Base-by-base conservation (phyloP, 2,113 vertebrate genomes). In the Monarcha castaneiventris region DNA sequence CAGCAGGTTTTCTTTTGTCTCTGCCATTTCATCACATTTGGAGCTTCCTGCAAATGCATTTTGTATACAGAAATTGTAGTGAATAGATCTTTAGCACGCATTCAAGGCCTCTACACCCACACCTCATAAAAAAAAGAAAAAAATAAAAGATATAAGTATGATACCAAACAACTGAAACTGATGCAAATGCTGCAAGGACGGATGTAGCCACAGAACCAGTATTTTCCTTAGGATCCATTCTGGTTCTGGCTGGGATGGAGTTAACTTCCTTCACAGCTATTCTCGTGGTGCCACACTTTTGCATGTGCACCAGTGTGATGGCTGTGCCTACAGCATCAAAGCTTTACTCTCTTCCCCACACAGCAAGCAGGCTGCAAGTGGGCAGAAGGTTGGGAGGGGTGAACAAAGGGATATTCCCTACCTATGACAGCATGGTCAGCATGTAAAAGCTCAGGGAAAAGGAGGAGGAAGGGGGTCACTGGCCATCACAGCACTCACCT, bases 1-100 rank as follows among this genome's bases (percentile, higher is more conserved):
- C 41, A 71, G 59, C 71, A 94, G 51, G 48, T 68, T 74, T 26
- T 52, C 78, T 89, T 87, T 83, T 48, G 44, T 75, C 37, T 81
- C 49, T 54, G 51, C 22, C 51, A 59, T 95, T 95, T 94, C 71
- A 71, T 59, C 87, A 87, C 17, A 69, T 82, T 64, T 82, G 58
- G 51, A 88, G 35, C 39, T 92, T 80, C 68, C 82, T 84, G 33
- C 22, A 91, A 67, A 74, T 25, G 25, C 32, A 30, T 89, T 89
- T 78, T 72, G 25, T 52, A 55, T 10, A 33, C 3, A 10, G 8
- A 54, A 51, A 35, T 46, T 56, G 7, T 11, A 9, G n/a, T 6
- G 23, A 69, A 54, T 4, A 49, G 21, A 29, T 73, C 61, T 92
- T 79, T 11, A 83, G 69, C 44, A 46, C 3, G 7, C 4, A 55